phyloP scores from a whole-genome alignment of 2,797 vertebrate genomes.

The Muscicapa comitata region DNA sequence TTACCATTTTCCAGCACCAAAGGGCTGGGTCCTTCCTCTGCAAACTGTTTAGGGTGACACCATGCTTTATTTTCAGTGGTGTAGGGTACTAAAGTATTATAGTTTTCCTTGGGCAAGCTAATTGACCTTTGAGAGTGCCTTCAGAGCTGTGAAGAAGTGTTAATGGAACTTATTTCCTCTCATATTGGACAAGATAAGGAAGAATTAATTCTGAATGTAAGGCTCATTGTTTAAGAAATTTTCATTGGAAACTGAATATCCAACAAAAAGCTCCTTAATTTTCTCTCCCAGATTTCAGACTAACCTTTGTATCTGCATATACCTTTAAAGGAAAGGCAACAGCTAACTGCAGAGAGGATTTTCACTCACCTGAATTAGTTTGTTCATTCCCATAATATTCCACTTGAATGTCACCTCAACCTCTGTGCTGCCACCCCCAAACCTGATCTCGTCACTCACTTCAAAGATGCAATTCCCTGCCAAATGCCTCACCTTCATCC shows the following conservation, averaged over 20 bases:
- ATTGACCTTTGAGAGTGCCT: background rate
- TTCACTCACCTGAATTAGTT: background rate
- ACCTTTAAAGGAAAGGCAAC: background rate
- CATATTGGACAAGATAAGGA: background rate
- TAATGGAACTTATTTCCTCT: background rate
- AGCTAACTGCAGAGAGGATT: background rate
- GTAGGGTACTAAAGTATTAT: background rate
- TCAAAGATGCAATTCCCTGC: slow-evolving; percentile 44
- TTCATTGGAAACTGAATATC: background rate
- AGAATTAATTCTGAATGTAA: background rate
- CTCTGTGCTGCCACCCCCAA: slow-evolving; percentile 2
- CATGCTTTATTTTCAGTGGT: background rate
- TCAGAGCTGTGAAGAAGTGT: background rate
- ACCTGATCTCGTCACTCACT: slow-evolving; percentile 16
- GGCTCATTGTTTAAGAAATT: background rate
- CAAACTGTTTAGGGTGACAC: background rate
- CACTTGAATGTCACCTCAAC: background rate
- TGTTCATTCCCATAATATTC: background rate
- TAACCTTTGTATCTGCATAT: background rate
- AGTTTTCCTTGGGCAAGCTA: background rate
- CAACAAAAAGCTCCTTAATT: background rate
- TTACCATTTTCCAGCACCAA: background rate
- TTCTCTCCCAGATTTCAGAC: fast-evolving
- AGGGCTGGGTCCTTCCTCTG: background rate
- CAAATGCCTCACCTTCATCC: slow-evolving; percentile 54